A percentile compares a stretch with the other conserved stretches of the same genome.
These are phyloP conservation scores for Lycorma delicatula DNA, from an alignment of 1,140 invertebrate genomes.

Conservation along the genomic window DNA sequence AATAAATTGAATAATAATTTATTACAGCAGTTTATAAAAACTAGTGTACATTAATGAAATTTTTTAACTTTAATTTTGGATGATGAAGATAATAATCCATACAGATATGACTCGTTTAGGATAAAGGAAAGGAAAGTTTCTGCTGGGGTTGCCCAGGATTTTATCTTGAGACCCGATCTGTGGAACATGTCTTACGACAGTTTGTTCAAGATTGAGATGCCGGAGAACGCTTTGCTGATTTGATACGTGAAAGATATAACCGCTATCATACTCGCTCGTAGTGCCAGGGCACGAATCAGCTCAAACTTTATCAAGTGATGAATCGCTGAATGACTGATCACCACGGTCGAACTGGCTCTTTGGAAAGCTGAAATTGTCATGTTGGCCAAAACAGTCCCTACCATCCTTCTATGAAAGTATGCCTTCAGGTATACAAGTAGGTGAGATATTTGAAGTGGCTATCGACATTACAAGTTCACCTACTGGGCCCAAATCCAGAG, in stretches of 20 bases:
- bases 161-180: constrained; percentile 32
- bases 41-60: no score
- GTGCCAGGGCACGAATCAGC: constrained; percentile 10
- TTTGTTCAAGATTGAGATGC: constrained; percentile 22
- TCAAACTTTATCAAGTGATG: constrained; percentile 19
- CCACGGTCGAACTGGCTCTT: neutral
- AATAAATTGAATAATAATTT: no score
- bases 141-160: constrained; percentile 33
- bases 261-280: constrained; percentile 15
- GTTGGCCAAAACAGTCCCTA: neutral
- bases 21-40: no score
- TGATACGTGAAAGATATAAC: constrained; percentile 31
- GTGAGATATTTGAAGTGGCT: neutral
- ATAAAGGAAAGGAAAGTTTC: no score
- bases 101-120: no score
- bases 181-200: constrained; percentile 32
- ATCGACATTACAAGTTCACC: neutral
- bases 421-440: neutral
- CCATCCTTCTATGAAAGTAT: neutral
- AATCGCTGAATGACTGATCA: constrained; percentile 17
- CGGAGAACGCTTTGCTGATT: constrained; percentile 9
- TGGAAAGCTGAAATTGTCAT: neutral
- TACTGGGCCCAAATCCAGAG: neutral
- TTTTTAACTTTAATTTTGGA: no score
- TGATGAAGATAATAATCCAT: no score